Evolutionary conservation across 2,797 vertebrate genomes (phyloP).

Genomic region (Centropyge bicolor): DNA sequence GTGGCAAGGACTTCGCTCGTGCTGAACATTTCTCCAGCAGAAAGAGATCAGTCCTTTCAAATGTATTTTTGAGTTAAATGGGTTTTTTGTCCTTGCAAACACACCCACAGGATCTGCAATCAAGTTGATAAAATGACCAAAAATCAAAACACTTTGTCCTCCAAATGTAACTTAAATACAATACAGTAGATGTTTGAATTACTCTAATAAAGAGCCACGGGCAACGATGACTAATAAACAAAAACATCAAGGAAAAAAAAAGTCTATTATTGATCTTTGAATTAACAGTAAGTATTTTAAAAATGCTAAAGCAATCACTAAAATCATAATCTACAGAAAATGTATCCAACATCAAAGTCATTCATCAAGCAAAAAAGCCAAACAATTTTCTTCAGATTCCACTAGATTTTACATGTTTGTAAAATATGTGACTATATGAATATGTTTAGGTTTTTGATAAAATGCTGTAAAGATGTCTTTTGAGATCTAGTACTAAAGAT

Average conservation of each 20-base stretch:
- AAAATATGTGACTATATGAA: not conserved
- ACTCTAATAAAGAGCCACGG: too few species aligned
- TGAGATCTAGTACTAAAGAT: not conserved
- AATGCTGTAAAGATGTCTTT: not conserved
- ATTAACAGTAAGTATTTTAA: not conserved
- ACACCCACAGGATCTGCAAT: not conserved
- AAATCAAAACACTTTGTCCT: not conserved
- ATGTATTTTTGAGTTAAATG: slow-evolving; percentile 24
- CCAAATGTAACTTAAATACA: not conserved
- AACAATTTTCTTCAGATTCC: not conserved
- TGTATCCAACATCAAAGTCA: not conserved
- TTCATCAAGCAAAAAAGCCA: not conserved
- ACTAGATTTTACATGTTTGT: not conserved
- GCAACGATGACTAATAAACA: not conserved
- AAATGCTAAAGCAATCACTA: not conserved
- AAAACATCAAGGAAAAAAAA: not conserved
- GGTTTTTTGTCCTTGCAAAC: slow-evolving; percentile 10
- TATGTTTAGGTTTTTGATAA: not conserved
- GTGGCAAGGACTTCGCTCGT: slow-evolving; percentile 37
- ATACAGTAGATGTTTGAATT: not conserved
- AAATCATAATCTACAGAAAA: not conserved
- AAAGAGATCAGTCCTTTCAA: slow-evolving; percentile 3
- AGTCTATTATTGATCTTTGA: not conserved
- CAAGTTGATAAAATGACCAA: not conserved
- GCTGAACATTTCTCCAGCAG: slow-evolving; percentile 22